Conservation (phyloP, 2,888 invertebrate species). For the Blomia tropicalis region DNA sequence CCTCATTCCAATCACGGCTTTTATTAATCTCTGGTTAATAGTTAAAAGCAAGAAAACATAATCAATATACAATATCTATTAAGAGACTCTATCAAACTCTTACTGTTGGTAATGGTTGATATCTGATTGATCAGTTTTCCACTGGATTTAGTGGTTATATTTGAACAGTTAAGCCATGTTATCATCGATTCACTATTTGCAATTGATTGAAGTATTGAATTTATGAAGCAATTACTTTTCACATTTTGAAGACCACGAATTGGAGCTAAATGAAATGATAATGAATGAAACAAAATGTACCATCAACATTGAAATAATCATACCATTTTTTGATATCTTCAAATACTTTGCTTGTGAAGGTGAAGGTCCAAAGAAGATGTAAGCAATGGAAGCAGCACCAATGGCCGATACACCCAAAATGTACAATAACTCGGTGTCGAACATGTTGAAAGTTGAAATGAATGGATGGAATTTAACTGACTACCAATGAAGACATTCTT, state of each 20-base stretch:
- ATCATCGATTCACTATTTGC: slow-evolving; percentile 70
- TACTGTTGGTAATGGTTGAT: slow-evolving; percentile 18
- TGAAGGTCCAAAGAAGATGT: slow-evolving; percentile 5
- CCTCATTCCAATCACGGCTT: neutral
- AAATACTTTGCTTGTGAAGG: neutral
- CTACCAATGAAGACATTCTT: neutral
- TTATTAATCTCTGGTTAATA: slow-evolving; percentile 14
- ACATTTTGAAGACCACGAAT: slow-evolving; percentile 63
- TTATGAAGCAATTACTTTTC: slow-evolving; percentile 81
- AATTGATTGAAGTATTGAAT: slow-evolving; percentile 72
- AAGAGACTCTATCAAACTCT: neutral
- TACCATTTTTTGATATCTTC: neutral
- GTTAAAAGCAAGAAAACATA: neutral
- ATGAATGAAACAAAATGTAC: too few species aligned
- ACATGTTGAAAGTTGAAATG: neutral
- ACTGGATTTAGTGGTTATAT: slow-evolving; percentile 33
- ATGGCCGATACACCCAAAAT: slow-evolving; percentile 2
- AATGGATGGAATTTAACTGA: neutral
- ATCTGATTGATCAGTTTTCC: slow-evolving; percentile 30
- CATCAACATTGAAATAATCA: neutral
- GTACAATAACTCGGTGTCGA: slow-evolving; percentile 5
- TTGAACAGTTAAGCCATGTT: slow-evolving; percentile 45
- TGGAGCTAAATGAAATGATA: slow-evolving; percentile 32
- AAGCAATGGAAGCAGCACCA: slow-evolving; percentile 1
- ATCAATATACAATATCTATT: neutral